Evolutionary conservation across 1,140 invertebrate species (phyloP).

Genomic region (Hylaeus anthracinus): DNA sequence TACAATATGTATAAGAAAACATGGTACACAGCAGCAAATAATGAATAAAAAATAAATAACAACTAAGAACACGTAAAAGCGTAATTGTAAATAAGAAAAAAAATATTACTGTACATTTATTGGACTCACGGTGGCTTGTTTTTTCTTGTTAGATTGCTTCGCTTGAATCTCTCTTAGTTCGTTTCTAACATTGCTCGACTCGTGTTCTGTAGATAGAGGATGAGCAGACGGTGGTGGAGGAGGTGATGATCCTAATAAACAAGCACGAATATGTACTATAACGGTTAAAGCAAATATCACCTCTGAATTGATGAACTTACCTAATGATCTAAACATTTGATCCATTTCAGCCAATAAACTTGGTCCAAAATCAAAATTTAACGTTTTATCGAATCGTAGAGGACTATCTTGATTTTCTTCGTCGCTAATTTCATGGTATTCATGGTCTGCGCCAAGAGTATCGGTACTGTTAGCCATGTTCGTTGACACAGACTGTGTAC

Average conservation of each 20-base stretch:
- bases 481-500: conserved; percentile 65
- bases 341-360: conserved; percentile 98
- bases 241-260: conserved; percentile 72
- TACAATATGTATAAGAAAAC: conserved; percentile 43
- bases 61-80: conserved; percentile 49
- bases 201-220: conserved; percentile 83
- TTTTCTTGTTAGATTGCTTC: conserved; percentile 84
- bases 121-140: conserved; percentile 86
- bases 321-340: conserved; percentile 92
- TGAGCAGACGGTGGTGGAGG: conserved; percentile 74
- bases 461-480: conserved; percentile 69
- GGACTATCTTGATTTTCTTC: conserved; percentile 86
- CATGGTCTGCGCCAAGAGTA: conserved; percentile 83
- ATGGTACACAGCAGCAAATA: conserved; percentile 53
- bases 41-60: conserved; percentile 55
- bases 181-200: conserved; percentile 86
- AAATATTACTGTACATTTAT: conserved; percentile 78
- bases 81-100: conserved; percentile 64
- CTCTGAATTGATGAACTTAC: conserved; percentile 56
- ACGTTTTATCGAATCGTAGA: conserved; percentile 76
- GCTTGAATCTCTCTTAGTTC: conserved; percentile 88
- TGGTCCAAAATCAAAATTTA: conserved; percentile 93
- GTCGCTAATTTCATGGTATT: conserved; percentile 96
- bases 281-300: neutral
- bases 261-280: neutral